Base-by-base conservation (phyloP, 1,140 invertebrate species). In the Olivierus martensii region DNA sequence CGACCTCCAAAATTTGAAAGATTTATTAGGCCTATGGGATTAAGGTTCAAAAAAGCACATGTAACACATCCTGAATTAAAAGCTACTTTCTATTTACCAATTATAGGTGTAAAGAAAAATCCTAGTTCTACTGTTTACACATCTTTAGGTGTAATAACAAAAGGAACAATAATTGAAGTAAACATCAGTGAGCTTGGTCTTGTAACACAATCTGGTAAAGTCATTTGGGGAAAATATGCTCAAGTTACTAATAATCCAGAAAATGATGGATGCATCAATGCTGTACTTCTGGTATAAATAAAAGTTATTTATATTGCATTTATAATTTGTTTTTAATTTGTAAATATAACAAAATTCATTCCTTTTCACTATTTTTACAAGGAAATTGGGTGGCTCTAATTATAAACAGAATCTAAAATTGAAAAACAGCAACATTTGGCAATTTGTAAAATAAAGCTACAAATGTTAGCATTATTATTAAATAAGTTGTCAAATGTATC, bases 221-320 rank as follows among this genome's bases (percentile, higher is more conserved):
- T 99, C 55, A 89, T 99, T 2, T 99, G 95, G 95, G 96, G 94
- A 58, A 99, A 99, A 78, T 99, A 96, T 73, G 96, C 96, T 0
- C 96, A 99, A 71, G 93, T 99, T 14, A 97, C 94, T 0, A 99
- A 99, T 69, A 93, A 98, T 73, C 96, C 96, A 7, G 96, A 99
- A 71, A 99, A 99, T 75, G 96, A 99, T 80, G 96, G 96, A 28
- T 98, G 94, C 68, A 96, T 99, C 45, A 99, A 99, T 81, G 93
- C 94, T 68, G 87, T 99, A 54, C 73, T 99, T 45, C 76, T 99
- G 65, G 87, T 98, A 59, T 99, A 82, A 83, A 59, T 47, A 52
- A 57, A 38, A 2, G n/a, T n/a, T 9, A 28, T 28, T 2, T 28
- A 28, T 28, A 9, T n/a, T n/a, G n/a, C n/a, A n/a, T n/a, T n/a